These are phyloP conservation scores for Esox lucius DNA, from an alignment of 2,797 vertebrate genomes.

Conservation along the genomic window DNA sequence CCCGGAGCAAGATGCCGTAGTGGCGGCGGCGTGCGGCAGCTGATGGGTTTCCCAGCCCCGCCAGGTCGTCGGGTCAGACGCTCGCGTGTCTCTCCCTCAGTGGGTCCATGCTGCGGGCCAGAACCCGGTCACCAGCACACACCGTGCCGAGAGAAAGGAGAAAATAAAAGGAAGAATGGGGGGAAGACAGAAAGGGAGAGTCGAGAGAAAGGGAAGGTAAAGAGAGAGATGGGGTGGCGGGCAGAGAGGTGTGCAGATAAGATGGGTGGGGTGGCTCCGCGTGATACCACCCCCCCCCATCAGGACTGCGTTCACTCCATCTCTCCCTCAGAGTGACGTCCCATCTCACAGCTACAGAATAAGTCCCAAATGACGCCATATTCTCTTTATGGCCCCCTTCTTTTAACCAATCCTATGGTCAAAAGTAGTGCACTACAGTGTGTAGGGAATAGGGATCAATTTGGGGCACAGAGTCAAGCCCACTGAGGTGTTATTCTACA, in stretches of 20 bases:
- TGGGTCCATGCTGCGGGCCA: constrained; percentile 21
- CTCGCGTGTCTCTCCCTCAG: constrained; percentile 41
- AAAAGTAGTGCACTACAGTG: not conserved
- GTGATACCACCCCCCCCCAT: constrained; percentile 9
- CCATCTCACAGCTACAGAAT: not conserved
- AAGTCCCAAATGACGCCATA: not conserved
- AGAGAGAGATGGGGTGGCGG: not conserved
- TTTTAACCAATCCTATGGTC: not conserved
- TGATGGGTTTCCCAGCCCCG: constrained; percentile 69
- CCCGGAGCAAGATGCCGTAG: constrained; percentile 34
- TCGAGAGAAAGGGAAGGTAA: not conserved
- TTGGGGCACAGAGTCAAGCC: not conserved
- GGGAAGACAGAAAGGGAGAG: constrained; percentile 3
- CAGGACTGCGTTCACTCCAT: constrained; percentile 16
- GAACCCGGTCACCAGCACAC: constrained; percentile 35
- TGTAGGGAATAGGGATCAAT: not conserved
- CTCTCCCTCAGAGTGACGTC: constrained; percentile 1
- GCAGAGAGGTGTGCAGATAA: not conserved
- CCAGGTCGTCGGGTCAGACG: constrained; percentile 18
- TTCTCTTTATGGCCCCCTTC: not conserved
- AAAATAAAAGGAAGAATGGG: no score
- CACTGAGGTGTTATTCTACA: constrained; percentile 14
- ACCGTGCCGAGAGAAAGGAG: not conserved
- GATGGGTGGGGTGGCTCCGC: not conserved
- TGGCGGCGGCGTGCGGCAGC: constrained; percentile 24